Evolutionary conservation across 1,140 invertebrate genomes (phyloP).

Genomic region (Drosophila teissieri): DNA sequence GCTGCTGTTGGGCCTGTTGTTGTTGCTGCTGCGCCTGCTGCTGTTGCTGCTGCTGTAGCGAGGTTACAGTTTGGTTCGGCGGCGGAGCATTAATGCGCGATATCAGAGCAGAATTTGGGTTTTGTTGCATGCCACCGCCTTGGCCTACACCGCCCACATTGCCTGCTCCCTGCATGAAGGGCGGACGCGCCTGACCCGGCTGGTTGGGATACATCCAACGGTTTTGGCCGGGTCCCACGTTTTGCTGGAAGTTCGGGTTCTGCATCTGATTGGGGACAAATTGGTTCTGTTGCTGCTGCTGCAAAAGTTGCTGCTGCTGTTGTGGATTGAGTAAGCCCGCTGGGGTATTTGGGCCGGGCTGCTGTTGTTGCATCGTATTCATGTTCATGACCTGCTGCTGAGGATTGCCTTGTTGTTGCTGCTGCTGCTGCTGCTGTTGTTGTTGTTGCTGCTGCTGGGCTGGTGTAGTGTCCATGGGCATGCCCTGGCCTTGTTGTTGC

Average conservation of each 20-base stretch:
- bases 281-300: constrained; percentile 71
- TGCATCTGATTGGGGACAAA: constrained; percentile 74
- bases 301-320: constrained; percentile 59
- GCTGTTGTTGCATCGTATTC: constrained; percentile 60
- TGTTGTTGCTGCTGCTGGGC: constrained; percentile 62
- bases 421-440: constrained; percentile 33
- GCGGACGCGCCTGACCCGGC: constrained; percentile 64
- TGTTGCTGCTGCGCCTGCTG: constrained; percentile 65
- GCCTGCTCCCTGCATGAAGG: constrained; percentile 66
- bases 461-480: constrained; percentile 57
- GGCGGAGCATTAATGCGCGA: constrained; percentile 89
- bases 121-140: constrained; percentile 82
- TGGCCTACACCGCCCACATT: constrained; percentile 52
- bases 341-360: constrained; percentile 36
- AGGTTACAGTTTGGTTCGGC: constrained; percentile 84
- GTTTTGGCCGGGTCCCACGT: constrained; percentile 66
- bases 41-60: constrained; percentile 85
- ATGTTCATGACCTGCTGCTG: constrained; percentile 66
- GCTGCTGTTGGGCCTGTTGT: constrained; percentile 73
- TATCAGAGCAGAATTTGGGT: constrained; percentile 87
- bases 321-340: constrained; percentile 64
- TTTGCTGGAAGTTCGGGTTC: constrained; percentile 75
- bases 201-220: constrained; percentile 80
- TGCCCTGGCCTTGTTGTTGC: constrained; percentile 43
- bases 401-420: constrained; percentile 10